Conservation (phyloP, 2,888 invertebrate species). For the Mechanitis messenoides region DNA sequence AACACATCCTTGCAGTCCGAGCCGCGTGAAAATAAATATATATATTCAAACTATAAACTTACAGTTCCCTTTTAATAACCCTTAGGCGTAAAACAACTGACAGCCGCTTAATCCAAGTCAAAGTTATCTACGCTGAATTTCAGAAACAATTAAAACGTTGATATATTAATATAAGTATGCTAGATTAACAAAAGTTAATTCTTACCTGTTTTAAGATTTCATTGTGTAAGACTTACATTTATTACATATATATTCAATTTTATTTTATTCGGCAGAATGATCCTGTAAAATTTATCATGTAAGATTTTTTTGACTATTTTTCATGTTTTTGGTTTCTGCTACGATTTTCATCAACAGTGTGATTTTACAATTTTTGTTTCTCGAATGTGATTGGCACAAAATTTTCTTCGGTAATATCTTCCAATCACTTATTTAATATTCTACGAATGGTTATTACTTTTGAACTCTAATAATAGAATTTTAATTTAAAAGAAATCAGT, state of each 20-base stretch:
- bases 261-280: conserved; percentile 48
- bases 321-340: conserved; percentile 52
- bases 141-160: conserved; percentile 22
- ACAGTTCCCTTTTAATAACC: conserved; percentile 36
- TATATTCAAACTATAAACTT: conserved; percentile 21
- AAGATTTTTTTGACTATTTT: conserved; percentile 38
- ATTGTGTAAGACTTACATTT: conserved; percentile 45
- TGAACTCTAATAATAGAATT: too few relatives aligned
- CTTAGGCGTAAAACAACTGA: conserved; percentile 73
- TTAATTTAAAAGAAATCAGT: too few relatives aligned
- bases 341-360: conserved; percentile 22
- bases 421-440: conserved; percentile 15
- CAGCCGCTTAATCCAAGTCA: conserved; percentile 55
- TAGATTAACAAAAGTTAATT: conserved; percentile 8
- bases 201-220: conserved; percentile 60
- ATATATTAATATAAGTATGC: conserved; percentile 5
- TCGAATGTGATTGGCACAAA: conserved; percentile 21
- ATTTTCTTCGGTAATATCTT: conserved; percentile 8
- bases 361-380: not conserved
- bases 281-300: conserved; percentile 49
- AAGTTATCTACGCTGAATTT: conserved; percentile 38
- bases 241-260: conserved; percentile 36
- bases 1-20: conserved; percentile 56
- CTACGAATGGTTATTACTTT: too few relatives aligned
- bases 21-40: conserved; percentile 55